Conservation (phyloP, 1,140 invertebrate species). For the Papilio dardanus region DNA sequence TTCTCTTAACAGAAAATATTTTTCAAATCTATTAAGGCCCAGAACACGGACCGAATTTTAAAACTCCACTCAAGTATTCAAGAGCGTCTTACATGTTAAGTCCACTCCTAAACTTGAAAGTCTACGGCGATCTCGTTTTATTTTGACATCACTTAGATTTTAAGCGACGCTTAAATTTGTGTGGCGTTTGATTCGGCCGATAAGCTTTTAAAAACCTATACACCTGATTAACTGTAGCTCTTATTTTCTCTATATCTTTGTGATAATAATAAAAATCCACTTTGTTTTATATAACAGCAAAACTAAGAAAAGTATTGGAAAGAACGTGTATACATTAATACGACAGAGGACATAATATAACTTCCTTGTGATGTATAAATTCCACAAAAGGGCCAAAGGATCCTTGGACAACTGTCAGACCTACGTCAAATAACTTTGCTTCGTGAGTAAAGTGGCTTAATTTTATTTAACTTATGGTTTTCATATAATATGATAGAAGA, state of each 20-base stretch:
- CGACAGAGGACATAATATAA: not conserved
- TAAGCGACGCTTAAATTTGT: too few relatives aligned
- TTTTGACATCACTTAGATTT: too few relatives aligned
- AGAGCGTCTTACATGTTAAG: too few relatives aligned
- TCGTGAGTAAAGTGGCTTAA: slow-evolving; percentile 13
- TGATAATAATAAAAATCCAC: not conserved
- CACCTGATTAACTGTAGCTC: too few relatives aligned
- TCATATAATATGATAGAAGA: not conserved
- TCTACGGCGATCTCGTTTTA: too few relatives aligned
- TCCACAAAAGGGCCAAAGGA: not conserved
- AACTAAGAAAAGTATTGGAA: not conserved
- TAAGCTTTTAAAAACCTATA: too few relatives aligned
- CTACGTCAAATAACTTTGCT: slow-evolving; percentile 11
- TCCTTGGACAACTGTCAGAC: slow-evolving; percentile 14
- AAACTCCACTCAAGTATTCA: too few relatives aligned
- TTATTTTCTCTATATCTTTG: not conserved
- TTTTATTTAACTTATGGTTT: not conserved
- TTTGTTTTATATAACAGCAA: not conserved
- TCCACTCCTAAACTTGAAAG: too few relatives aligned
- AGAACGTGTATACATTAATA: not conserved
- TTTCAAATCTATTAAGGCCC: too few relatives aligned
- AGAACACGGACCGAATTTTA: too few relatives aligned
- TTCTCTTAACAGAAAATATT: too few relatives aligned
- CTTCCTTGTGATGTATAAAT: not conserved
- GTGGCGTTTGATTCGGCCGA: too few relatives aligned